Evolutionary conservation across 2,797 vertebrate species (phyloP).

Genomic region (Pseudochirops corinnae): DNA sequence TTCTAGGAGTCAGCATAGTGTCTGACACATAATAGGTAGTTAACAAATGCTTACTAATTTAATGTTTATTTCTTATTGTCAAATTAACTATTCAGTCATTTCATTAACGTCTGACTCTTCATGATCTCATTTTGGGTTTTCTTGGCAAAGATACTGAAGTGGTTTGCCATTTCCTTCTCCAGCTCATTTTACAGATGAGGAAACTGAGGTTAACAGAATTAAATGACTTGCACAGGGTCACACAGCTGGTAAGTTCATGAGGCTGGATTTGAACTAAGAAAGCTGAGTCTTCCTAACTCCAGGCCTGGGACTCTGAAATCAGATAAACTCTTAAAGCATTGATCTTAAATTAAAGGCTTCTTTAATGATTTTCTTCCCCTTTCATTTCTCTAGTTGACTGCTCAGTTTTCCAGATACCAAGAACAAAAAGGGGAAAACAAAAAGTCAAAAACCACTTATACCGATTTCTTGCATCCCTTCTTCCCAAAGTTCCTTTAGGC

Average conservation of each 20-base stretch:
- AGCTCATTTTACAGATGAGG: no score
- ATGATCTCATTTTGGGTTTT: no score
- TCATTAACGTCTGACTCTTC: no score
- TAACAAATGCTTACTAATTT: background rate
- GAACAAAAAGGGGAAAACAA: conserved; percentile 4
- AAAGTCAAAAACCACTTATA: conserved; percentile 15
- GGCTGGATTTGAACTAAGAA: background rate
- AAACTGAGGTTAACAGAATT: no score
- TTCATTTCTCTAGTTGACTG: conserved; percentile 21
- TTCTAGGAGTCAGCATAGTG: background rate
- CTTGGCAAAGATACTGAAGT: no score
- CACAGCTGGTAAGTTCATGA: no score
- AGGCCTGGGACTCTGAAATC: conserved; percentile 28
- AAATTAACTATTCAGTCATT: conserved; percentile 2
- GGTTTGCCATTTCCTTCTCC: no score
- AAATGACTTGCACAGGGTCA: no score
- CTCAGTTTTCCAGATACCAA: conserved; percentile 16
- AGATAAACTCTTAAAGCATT: conserved; percentile 7
- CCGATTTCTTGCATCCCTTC: background rate
- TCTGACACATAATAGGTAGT: background rate
- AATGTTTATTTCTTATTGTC: background rate
- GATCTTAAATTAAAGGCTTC: conserved; percentile 1
- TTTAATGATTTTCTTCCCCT: conserved; percentile 13
- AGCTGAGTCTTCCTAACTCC: conserved; percentile 1
- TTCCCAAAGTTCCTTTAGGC: background rate